phyloP scores from a whole-genome alignment of 2,797 vertebrate species.

The Catamblyrhynchus diadema region DNA sequence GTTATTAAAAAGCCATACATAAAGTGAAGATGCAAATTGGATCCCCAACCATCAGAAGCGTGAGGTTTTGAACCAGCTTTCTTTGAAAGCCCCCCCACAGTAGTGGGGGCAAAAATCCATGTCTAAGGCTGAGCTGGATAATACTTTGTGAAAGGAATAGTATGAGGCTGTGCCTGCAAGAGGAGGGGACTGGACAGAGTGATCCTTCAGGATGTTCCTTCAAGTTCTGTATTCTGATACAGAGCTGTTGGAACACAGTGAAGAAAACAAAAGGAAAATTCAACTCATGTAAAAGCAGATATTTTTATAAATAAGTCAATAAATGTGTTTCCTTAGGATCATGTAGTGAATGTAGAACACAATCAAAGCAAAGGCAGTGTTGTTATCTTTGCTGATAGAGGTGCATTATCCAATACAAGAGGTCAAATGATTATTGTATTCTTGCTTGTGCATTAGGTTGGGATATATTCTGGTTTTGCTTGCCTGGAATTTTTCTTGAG shows the following conservation, averaged over 20 bases:
- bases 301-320: not conserved
- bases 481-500: not conserved
- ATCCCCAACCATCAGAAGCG: fast-evolving
- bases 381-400: not conserved
- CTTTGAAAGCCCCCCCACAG: not conserved
- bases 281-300: not conserved
- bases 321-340: not conserved
- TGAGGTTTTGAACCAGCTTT: not conserved
- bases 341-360: not conserved
- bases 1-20: not conserved
- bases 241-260: not conserved
- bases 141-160: not conserved
- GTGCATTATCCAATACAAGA: not conserved
- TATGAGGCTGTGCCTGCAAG: not conserved
- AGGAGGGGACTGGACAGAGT: not conserved
- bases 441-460: not conserved
- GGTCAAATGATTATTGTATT: not conserved
- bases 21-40: not conserved
- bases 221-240: not conserved
- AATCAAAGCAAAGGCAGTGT: not conserved
- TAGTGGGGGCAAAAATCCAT: fast-evolving
- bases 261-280: not conserved
- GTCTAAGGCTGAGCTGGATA: not conserved
- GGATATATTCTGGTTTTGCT: not conserved
- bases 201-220: not conserved